A percentile compares a stretch with the other conserved stretches of the same genome.
phyloP scores from a whole-genome alignment of 2,113 vertebrate species.

The Hyperoodon ampullatus region DNA sequence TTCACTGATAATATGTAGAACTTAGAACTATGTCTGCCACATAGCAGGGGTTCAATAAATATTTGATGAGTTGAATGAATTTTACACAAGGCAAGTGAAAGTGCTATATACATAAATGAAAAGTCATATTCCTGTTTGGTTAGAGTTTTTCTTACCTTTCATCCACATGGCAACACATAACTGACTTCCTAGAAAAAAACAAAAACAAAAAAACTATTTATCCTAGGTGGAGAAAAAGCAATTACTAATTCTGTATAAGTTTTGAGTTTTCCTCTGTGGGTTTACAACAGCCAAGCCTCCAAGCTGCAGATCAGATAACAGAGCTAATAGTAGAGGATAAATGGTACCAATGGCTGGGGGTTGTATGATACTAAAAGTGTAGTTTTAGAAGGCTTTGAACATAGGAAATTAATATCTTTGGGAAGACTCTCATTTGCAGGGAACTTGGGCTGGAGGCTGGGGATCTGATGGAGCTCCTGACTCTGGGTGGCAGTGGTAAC shows the following conservation, averaged over 20 bases:
- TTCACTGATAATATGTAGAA: not conserved
- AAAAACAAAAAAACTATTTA: not conserved
- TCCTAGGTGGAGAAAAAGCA: not conserved
- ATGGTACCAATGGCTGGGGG: not conserved
- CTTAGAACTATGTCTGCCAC: not conserved
- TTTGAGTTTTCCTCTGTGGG: conserved; percentile 14
- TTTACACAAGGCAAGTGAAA: conserved; percentile 9
- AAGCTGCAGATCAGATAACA: not conserved
- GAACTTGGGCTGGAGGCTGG: not conserved
- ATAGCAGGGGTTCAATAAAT: not conserved
- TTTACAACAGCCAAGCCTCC: not conserved
- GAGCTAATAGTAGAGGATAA: not conserved
- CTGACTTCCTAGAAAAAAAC: not conserved
- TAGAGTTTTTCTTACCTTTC: not conserved
- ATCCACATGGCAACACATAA: not conserved
- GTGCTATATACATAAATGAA: not conserved
- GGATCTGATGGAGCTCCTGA: not conserved
- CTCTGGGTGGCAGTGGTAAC: not conserved
- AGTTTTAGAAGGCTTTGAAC: not conserved
- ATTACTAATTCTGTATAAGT: not conserved
- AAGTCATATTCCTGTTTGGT: not conserved
- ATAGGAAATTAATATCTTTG: not conserved
- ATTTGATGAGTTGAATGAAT: conserved; percentile 11
- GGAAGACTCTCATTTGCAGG: not conserved
- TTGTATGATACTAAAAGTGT: not conserved